A percentile compares a stretch with the other conserved stretches of the same genome.
phyloP scores from a whole-genome alignment of 2,888 invertebrate genomes.

The Abrostola tripartita region DNA sequence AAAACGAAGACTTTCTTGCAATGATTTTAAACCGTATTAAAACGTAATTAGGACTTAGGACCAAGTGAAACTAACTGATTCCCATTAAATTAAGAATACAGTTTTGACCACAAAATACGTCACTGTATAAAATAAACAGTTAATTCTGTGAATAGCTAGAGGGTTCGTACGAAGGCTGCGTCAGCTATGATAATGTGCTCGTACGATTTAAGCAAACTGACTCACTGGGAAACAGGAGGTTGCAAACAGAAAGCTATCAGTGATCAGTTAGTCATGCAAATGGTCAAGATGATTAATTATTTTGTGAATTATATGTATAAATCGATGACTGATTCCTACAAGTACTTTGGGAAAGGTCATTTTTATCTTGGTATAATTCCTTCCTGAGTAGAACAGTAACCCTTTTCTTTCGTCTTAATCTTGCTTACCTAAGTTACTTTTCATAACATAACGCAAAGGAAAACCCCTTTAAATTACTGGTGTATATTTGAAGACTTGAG shows the following conservation, averaged over 20 bases:
- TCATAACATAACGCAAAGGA: no score
- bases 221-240: conserved; percentile 36
- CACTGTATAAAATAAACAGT: conserved; percentile 33
- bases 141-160: conserved; percentile 30
- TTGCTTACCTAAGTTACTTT: no score
- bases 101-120: conserved; percentile 38
- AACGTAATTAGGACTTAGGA: background rate
- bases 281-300: conserved; percentile 17
- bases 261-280: conserved; percentile 33
- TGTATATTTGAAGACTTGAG: no score
- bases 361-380: no score
- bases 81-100: conserved; percentile 6
- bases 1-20: background rate
- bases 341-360: no score
- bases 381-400: no score
- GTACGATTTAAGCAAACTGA: conserved; percentile 39
- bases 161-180: conserved; percentile 25
- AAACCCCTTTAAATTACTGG: no score
- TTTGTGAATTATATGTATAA: conserved; percentile 5
- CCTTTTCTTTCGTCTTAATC: no score
- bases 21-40: background rate
- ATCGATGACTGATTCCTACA: conserved; percentile 15
- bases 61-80: background rate
- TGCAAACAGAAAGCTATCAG: conserved; percentile 31
- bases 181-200: conserved; percentile 39